Evolutionary conservation across 2,888 invertebrate genomes (phyloP).

Genomic region (Schizotus pectinicornis): DNA sequence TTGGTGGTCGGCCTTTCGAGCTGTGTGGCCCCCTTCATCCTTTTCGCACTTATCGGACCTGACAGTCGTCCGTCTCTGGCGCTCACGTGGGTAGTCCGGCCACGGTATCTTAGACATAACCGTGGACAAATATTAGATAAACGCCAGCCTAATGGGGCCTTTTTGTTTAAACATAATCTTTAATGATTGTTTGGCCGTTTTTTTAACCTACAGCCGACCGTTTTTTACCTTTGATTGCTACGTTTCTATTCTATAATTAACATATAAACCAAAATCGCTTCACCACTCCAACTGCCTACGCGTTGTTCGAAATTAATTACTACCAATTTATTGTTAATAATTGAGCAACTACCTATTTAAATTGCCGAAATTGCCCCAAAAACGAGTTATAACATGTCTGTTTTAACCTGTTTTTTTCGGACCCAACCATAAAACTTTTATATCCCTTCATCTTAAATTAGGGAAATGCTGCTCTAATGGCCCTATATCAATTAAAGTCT

Average conservation of each 20-base stretch:
- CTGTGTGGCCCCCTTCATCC: conserved; percentile 55
- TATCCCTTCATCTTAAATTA: conserved; percentile 20
- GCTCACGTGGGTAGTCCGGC: conserved; percentile 42
- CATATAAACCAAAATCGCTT: conserved; percentile 1
- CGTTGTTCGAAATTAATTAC: not conserved
- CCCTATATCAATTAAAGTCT: conserved; percentile 27
- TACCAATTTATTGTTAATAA: no score
- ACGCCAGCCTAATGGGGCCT: conserved; percentile 56
- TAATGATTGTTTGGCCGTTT: conserved; percentile 52
- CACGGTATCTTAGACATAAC: conserved; percentile 52
- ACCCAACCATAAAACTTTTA: conserved; percentile 22
- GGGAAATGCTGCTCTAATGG: conserved; percentile 23
- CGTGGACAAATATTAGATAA: conserved; percentile 60
- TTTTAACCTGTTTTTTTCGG: not conserved
- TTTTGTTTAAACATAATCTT: conserved; percentile 57
- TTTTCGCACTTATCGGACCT: conserved; percentile 34
- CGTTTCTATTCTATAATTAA: conserved; percentile 18
- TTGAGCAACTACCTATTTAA: no score
- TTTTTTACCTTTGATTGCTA: conserved; percentile 9
- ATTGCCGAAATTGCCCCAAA: no score
- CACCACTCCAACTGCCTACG: no score
- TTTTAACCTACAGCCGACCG: conserved; percentile 29
- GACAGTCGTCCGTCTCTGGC: conserved; percentile 38
- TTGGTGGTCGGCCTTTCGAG: conserved; percentile 55
- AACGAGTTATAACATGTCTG: no score